Percentiles rank a stretch among this genome's conserved stretches.
Evolutionary conservation across 2,888 invertebrate species (phyloP).

Genomic region (Melanophora roralis): DNA sequence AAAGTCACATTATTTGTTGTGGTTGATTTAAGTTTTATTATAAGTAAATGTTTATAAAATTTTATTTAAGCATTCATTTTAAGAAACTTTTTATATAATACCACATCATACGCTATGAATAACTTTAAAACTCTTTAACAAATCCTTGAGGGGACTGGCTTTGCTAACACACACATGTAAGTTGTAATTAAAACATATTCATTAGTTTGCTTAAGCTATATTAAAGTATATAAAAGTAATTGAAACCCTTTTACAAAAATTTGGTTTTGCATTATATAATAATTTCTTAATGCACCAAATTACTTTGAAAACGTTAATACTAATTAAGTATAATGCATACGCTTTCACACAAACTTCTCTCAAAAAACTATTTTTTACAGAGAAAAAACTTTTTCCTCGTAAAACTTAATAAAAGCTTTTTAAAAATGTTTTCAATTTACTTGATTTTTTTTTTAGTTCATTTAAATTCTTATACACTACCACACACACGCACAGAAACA

Average conservation of each 20-base stretch:
- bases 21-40: conserved; percentile 51
- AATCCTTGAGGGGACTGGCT: neutral
- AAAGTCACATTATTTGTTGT: conserved; percentile 62
- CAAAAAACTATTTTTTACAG: neutral
- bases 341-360: neutral
- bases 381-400: conserved; percentile 26
- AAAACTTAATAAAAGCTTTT: conserved; percentile 43
- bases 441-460: conserved; percentile 24
- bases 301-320: conserved; percentile 46
- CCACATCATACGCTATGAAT: conserved; percentile 21
- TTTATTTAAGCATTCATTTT: conserved; percentile 16
- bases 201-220: conserved; percentile 32
- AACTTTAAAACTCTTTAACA: neutral
- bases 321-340: conserved; percentile 45
- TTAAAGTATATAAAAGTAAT: conserved; percentile 39
- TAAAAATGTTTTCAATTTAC: conserved; percentile 53
- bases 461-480: neutral
- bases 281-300: conserved; percentile 52
- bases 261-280: conserved; percentile 45
- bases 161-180: neutral
- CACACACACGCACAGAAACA: neutral
- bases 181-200: conserved; percentile 8
- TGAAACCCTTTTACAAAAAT: conserved; percentile 43
- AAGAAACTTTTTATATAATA: neutral
- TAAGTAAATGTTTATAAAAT: neutral